Evolutionary conservation across 2,113 vertebrate genomes (phyloP), one percentile per base, ranked within the genome.

Genomic region (Poeciliopsis turrubarensis): DNA sequence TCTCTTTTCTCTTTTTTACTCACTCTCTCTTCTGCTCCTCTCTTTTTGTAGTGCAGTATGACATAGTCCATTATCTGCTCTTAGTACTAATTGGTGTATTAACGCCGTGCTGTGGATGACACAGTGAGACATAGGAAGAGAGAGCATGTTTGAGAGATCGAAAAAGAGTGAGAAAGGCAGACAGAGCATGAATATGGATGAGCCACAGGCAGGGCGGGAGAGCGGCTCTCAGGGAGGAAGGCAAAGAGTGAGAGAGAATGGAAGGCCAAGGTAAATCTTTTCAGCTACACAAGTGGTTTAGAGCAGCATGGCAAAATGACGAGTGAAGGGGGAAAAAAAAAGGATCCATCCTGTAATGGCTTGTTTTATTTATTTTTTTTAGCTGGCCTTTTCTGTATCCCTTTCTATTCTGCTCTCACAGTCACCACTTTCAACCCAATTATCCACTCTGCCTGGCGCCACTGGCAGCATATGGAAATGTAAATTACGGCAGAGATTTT

Each of bases 31-130:
- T 87, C 79, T 83, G 77, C 79, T 77, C 89, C 86, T 87, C 89
- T 85, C 80, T 89, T 83, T 90, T 87, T 79, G 76, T 86, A 87
- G 90, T 91, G 86, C 91, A 92, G 87, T 90, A 90, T 92, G 91
- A 94, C 93, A 94, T 91, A 93, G 93, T 94, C 94, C 93, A 95
- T 94, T 95, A 94, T 94, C 91, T 93, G 91, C 92, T 94, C 92
- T 94, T 93, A 93, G 88, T 92, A 94, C 94, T 95, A 95, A 94
- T 94, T 94, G 94, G 93, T 91, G 91, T 95, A 93, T 94, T 94
- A 94, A 93, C 93, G 83, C 86, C 89, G 85, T 91, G 89, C 93
- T 93, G 93, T 91, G 92, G 91, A 90, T 94, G 93, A 95, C 90
- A 92, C 87, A 89, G 89, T 73, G 87, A 92, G 91, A 87, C 87